A percentile compares a stretch with the other conserved stretches of the same genome.
These are phyloP conservation scores for Montipora capitata DNA, from an alignment of 92 coral and sea anemone species.

Conservation along the genomic window DNA sequence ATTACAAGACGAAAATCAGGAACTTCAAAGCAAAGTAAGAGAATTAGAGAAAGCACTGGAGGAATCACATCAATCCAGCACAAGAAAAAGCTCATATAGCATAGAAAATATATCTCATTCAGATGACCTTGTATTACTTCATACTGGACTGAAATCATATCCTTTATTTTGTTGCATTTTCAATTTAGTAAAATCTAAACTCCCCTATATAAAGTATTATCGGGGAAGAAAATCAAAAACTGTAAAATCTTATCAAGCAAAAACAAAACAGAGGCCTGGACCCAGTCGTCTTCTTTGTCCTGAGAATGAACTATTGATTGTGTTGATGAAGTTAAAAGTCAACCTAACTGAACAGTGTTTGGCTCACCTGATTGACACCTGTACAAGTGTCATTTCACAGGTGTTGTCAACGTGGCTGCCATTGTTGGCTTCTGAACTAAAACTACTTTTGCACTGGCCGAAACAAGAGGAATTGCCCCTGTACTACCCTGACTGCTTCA, in stretches of 20 bases:
- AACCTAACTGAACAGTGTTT: too few relatives aligned
- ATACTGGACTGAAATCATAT: constrained; percentile 48
- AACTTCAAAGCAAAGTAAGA: constrained; percentile 24
- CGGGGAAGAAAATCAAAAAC: not conserved
- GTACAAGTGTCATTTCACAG: too few relatives aligned
- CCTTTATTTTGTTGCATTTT: constrained; percentile 41
- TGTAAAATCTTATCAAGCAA: too few relatives aligned
- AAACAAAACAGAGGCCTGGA: too few relatives aligned
- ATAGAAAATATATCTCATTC: constrained; percentile 22
- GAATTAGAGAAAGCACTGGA: constrained; percentile 22
- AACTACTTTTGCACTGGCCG: not conserved
- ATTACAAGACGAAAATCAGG: constrained; percentile 7
- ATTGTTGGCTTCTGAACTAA: not conserved
- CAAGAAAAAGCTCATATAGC: constrained; percentile 6
- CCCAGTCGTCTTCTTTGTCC: too few relatives aligned
- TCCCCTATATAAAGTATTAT: constrained; percentile 29
- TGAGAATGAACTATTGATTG: too few relatives aligned
- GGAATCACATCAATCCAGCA: not conserved
- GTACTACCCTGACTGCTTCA: constrained; percentile 22
- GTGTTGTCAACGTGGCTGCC: too few relatives aligned
- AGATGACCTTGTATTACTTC: constrained; percentile 39
- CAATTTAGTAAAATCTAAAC: constrained; percentile 34
- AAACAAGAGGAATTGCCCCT: not conserved
- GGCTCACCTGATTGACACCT: too few relatives aligned
- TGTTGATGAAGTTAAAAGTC: too few relatives aligned